Base-by-base conservation (phyloP, 2,888 invertebrate species). In the Clanis bilineata region DNA sequence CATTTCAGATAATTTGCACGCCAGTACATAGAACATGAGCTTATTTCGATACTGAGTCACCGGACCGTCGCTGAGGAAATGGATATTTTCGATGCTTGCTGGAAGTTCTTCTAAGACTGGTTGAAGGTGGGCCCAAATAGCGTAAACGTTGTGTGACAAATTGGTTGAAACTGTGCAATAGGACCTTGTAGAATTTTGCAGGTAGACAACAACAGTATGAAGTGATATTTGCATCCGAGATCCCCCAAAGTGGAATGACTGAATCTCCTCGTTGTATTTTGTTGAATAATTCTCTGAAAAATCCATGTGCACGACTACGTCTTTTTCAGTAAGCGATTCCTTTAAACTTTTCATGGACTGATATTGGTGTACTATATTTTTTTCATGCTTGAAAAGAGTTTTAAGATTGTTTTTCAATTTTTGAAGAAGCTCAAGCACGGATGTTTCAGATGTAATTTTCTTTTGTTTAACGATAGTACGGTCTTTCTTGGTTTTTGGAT, bases 201-300 rank as follows among this genome's bases (percentile, higher is more conserved):
- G 44, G 57, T 82, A 82, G 5, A 78, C 63, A 6, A 83, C 76
- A 12, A 78, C 80, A 36, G 82, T 83, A 63, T 85, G 83, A 12
- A 84, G 62, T 59, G 77, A 76, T 22, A 67, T 61, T 64, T 70
- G 71, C 9, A 60, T 64, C 1, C 79, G 57, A 12, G 78, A 79
- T 28, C 78, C 80, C 9, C 81, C 65, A 22, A 62, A 65, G 55
- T 65, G 63, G 25, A 63, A 65, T 1, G 56, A 38, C 59, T 86
- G 82, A 4, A 83, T 79, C 70, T 85, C 83, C 58, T 70, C 56
- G 45, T 61, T 63, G 67, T 79, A 65, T 65, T 65, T 65, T 22
- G 60, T 62, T 23, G 58, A 62, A 68, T 73, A 83, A 59, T 85
- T 85, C 70, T 84, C 82, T 2, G 73, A 69, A 66, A 87, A 85